Conservation (phyloP, 1,140 invertebrate species). For the Pemphigus obesinymphae region DNA sequence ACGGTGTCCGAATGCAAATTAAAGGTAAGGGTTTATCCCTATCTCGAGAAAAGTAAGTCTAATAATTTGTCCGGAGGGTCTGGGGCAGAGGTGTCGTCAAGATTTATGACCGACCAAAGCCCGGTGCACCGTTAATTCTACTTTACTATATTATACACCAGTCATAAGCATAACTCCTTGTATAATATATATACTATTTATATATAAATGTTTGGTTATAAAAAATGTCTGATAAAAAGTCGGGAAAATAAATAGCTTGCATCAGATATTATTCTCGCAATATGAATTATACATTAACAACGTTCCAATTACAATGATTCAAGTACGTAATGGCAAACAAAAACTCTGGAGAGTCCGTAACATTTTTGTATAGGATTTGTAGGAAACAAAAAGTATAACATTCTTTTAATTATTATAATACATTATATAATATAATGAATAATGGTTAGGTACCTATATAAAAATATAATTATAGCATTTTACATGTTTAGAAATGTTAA, state of each 20-base stretch:
- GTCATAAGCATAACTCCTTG: conserved; percentile 11
- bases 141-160: conserved; percentile 25
- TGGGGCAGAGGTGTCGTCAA: conserved; percentile 33
- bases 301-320: not conserved
- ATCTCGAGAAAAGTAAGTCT: conserved; percentile 36
- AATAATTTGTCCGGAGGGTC: conserved; percentile 37
- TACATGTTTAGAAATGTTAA: too few species aligned
- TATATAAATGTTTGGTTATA: conserved; percentile 7
- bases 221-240: conserved; percentile 20
- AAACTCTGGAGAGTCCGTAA: not conserved
- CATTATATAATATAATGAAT: not conserved
- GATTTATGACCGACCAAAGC: conserved; percentile 35
- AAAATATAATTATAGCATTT: too few species aligned
- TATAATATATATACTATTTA: conserved; percentile 11
- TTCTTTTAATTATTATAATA: too few species aligned
- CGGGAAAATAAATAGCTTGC: not conserved
- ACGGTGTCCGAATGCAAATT: conserved; percentile 35
- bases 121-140: conserved; percentile 35
- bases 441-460: too few species aligned
- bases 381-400: too few species aligned
- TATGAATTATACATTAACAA: not conserved
- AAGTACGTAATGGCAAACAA: not conserved
- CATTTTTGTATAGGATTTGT: not conserved
- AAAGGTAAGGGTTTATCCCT: conserved; percentile 40
- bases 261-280: not conserved